Base-by-base conservation (phyloP, 2,888 invertebrate genomes). In the Hirtodrosophila duncani region DNA sequence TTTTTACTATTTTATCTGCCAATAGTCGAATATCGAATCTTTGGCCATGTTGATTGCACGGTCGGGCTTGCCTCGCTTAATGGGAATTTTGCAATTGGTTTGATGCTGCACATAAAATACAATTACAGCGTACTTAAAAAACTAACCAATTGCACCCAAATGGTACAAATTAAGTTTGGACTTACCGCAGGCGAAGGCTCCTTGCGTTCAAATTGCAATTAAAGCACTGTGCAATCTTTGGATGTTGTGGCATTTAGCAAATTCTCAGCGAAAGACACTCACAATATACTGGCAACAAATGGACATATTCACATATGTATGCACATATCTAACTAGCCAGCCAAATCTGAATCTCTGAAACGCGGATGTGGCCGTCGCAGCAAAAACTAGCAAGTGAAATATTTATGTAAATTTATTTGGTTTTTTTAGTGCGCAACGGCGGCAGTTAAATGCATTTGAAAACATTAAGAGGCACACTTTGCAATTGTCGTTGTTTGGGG, bases 391-490 rank as follows among this genome's bases (percentile, higher is more conserved):
- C 68, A 75, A 79, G 75, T 75, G 79, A 75, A 75, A 79, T 79
- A 75, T 79, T 79, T 75, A 75, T 75, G 75, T 63, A 75, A 79
- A 75, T 75, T 75, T 75, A 79, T 79, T 79, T 75, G 60, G 62
- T 33, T 70, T 78, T 65, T 66, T 70, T 67, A 49, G 44, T 44
- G 36, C 44, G 11, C 17, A 17, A 9, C n/a, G 16, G 63, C 46
- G 50, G 69, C 61, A 56, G 63, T 59, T 51, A 70, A 70, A 74
- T 71, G 75, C 63, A 71, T 75, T 71, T 68, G 67, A 61, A 79
- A 62, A 79, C 79, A 75, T 79, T 79, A 72, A 79, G 77, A 61
- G 75, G 77, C 75, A 75, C 75, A 75, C 75, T 75, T 78, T 70
- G 72, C 79, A 75, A 79, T 79, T 75, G 79, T 78, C 74, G 77